Percentiles rank a stretch among this genome's conserved stretches.
These are phyloP conservation scores for Drosophila nasuta DNA, from an alignment of 1,140 invertebrate genomes.

Conservation along the genomic window DNA sequence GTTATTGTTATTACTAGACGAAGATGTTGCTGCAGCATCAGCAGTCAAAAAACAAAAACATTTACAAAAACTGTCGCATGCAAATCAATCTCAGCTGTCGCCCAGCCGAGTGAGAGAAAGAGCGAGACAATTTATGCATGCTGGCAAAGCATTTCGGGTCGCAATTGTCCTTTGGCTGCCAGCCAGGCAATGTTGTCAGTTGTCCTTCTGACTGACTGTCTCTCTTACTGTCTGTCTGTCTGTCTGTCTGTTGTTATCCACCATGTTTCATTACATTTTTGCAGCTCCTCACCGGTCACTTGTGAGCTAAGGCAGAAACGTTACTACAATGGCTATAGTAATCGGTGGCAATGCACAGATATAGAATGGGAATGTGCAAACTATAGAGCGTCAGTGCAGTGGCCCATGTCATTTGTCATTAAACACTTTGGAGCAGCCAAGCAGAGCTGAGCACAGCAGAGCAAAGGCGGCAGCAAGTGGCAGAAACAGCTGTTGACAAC, in stretches of 20 bases:
- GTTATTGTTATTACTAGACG: slow-evolving; percentile 36
- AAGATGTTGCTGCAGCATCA: neutral
- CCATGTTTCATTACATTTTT: slow-evolving; percentile 76
- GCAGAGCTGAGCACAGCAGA: too few species aligned
- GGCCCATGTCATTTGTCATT: slow-evolving; percentile 78
- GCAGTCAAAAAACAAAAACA: slow-evolving; percentile 32
- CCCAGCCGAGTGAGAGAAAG: slow-evolving; percentile 26
- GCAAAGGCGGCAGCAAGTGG: slow-evolving; percentile 19
- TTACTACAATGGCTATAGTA: neutral
- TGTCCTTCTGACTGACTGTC: slow-evolving; percentile 3
- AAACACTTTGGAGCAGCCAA: slow-evolving; percentile 55
- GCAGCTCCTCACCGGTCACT: slow-evolving; percentile 40
- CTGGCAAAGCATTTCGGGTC: slow-evolving; percentile 44
- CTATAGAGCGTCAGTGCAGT: slow-evolving; percentile 26
- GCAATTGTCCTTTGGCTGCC: slow-evolving; percentile 35
- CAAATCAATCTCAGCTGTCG: slow-evolving; percentile 79
- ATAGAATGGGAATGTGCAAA: slow-evolving; percentile 20
- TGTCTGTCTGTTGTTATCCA: slow-evolving; percentile 46
- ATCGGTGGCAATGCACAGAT: slow-evolving; percentile 37
- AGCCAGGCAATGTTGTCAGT: too few species aligned
- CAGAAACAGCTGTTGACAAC: slow-evolving; percentile 77
- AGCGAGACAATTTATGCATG: slow-evolving; percentile 75
- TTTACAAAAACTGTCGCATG: slow-evolving; percentile 74
- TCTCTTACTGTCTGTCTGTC: neutral
- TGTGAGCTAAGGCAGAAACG: slow-evolving; percentile 49